Evolutionary conservation across 2,888 invertebrate species (phyloP).

Genomic region (Epistrophella euchroma): DNA sequence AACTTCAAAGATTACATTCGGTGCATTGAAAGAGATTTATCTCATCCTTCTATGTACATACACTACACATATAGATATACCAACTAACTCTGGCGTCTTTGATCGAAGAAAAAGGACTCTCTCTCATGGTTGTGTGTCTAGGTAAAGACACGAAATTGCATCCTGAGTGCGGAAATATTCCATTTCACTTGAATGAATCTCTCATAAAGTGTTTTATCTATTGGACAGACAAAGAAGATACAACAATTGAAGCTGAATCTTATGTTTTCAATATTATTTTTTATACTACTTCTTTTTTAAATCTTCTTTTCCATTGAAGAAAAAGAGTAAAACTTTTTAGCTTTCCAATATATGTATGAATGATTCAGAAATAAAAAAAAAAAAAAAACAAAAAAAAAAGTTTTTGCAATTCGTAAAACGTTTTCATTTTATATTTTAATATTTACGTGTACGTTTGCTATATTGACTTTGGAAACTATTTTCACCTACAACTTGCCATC

Average conservation of each 20-base stretch:
- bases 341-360: constrained; percentile 8
- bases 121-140: neutral
- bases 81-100: constrained; percentile 6
- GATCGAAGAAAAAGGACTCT: constrained; percentile 12
- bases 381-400: constrained; percentile 41
- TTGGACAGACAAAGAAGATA: constrained; percentile 63
- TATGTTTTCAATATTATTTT: constrained; percentile 43
- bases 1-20: constrained; percentile 72
- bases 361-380: neutral
- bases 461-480: constrained; percentile 55
- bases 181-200: constrained; percentile 62
- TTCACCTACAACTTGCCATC: neutral
- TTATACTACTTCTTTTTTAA: neutral
- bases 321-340: constrained; percentile 21
- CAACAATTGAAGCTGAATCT: constrained; percentile 61
- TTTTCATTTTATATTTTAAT: constrained; percentile 47
- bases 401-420: constrained; percentile 58
- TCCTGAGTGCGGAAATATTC: constrained; percentile 70
- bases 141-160: constrained; percentile 64
- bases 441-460: neutral
- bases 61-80: no score
- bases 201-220: constrained; percentile 70
- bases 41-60: neutral
- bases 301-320: constrained; percentile 3
- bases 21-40: constrained; percentile 47